Evolutionary conservation across 2,797 vertebrate genomes (phyloP).

Genomic region (Aeoliscus strigatus): DNA sequence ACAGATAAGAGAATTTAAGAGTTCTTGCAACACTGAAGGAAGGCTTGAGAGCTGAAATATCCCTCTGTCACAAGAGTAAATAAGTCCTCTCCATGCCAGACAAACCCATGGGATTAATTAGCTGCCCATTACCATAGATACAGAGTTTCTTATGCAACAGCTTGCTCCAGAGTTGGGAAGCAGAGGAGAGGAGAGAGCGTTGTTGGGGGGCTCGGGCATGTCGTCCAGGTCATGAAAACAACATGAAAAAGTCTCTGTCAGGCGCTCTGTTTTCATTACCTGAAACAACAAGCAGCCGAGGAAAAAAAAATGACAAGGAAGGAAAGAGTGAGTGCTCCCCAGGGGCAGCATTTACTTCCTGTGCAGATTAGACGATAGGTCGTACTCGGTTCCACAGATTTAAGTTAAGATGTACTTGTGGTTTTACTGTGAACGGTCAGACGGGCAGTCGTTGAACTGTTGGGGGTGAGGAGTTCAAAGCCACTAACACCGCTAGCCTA

Average conservation of each 20-base stretch:
- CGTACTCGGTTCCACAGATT: too few species aligned
- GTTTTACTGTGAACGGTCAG: too few species aligned
- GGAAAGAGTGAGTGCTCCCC: conserved; percentile 61
- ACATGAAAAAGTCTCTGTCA: conserved; percentile 68
- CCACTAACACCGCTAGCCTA: conserved; percentile 11
- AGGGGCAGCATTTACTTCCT: conserved; percentile 64
- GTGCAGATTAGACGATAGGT: conserved; percentile 69
- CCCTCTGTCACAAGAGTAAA: conserved; percentile 61
- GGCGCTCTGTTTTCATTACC: conserved; percentile 77
- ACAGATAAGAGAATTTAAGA: conserved; percentile 63
- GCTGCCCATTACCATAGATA: conserved; percentile 58
- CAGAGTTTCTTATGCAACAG: conserved; percentile 55
- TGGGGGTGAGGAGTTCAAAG: conserved; percentile 30
- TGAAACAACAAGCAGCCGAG: conserved; percentile 63
- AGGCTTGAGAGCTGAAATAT: conserved; percentile 40
- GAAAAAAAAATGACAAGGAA: conserved; percentile 43
- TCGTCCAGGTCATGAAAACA: conserved; percentile 62
- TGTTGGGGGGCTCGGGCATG: conserved; percentile 63
- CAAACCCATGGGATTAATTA: conserved; percentile 62
- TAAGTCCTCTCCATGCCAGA: conserved; percentile 55
- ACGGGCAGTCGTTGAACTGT: too few species aligned
- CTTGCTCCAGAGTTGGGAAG: conserved; percentile 43
- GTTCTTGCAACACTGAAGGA: conserved; percentile 55
- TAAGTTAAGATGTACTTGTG: too few species aligned
- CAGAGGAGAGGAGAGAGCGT: conserved; percentile 42